Conservation (phyloP, 2,797 vertebrate species). For the Macropus fuliginosus region DNA sequence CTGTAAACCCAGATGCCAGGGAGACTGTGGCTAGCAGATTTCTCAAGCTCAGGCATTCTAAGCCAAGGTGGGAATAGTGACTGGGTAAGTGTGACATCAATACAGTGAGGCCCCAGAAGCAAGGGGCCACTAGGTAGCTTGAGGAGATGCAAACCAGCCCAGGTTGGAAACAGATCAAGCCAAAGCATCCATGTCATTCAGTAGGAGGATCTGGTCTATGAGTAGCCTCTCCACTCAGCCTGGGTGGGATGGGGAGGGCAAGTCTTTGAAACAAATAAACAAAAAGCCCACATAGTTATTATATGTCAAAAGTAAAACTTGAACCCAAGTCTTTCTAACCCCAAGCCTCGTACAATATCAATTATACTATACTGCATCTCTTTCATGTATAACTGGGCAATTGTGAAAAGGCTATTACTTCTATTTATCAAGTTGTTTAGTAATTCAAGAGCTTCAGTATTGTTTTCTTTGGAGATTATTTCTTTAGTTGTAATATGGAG, state of each 20-base stretch:
- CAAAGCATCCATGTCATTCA: not conserved
- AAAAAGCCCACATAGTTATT: not conserved
- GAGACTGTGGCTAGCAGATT: not conserved
- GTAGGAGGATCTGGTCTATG: not conserved
- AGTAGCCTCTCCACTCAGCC: not conserved
- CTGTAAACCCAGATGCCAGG: not conserved
- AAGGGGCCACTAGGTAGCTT: not conserved
- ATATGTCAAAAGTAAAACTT: not conserved
- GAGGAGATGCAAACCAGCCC: not conserved
- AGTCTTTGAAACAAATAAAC: not conserved
- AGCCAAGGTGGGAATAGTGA: not conserved
- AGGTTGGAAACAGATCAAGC: not conserved
- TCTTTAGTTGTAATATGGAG: not conserved
- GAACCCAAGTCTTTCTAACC: not conserved
- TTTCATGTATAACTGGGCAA: not conserved
- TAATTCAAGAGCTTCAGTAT: conserved; percentile 27
- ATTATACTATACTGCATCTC: not conserved
- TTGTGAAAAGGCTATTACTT: conserved; percentile 17
- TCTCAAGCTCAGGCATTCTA: not conserved
- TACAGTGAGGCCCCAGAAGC: not conserved
- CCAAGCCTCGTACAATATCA: not conserved
- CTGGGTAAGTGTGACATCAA: not conserved
- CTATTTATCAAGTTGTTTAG: conserved; percentile 6
- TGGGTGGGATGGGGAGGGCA: not conserved
- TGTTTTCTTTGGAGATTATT: conserved; percentile 5